These are phyloP conservation scores for Atta cephalotes DNA, from an alignment of 1,140 invertebrate species.

Conservation along the genomic window DNA sequence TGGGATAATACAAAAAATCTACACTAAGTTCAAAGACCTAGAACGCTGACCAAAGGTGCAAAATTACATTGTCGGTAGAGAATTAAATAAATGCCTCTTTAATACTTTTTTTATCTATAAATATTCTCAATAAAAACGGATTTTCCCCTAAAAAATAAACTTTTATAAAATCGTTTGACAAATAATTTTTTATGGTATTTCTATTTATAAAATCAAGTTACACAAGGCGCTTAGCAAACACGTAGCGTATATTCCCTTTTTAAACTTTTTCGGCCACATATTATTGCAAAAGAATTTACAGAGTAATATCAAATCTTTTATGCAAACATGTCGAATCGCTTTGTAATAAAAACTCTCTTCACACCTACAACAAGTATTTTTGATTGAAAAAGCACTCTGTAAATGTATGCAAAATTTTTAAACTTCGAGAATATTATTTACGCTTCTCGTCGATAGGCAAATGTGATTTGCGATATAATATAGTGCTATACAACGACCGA, in stretches of 20 bases:
- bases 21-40: too few relatives aligned
- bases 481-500: background rate
- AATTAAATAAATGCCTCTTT: too few relatives aligned
- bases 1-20: too few relatives aligned
- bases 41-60: too few relatives aligned
- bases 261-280: background rate
- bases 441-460: background rate
- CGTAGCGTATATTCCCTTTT: background rate
- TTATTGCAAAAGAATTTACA: conserved; percentile 15
- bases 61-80: too few relatives aligned
- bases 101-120: background rate
- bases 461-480: conserved; percentile 10
- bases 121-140: background rate
- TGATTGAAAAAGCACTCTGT: conserved; percentile 6
- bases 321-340: background rate
- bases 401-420: background rate
- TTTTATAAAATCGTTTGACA: background rate
- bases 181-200: background rate
- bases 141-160: background rate
- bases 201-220: conserved; percentile 10
- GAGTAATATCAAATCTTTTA: conserved; percentile 6
- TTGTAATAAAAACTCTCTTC: conserved; percentile 19
- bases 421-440: conserved; percentile 20
- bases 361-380: conserved; percentile 18
- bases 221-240: conserved; percentile 5